Conservation (phyloP, 2,797 vertebrate species). For the Kryptolebias ocellatus region DNA sequence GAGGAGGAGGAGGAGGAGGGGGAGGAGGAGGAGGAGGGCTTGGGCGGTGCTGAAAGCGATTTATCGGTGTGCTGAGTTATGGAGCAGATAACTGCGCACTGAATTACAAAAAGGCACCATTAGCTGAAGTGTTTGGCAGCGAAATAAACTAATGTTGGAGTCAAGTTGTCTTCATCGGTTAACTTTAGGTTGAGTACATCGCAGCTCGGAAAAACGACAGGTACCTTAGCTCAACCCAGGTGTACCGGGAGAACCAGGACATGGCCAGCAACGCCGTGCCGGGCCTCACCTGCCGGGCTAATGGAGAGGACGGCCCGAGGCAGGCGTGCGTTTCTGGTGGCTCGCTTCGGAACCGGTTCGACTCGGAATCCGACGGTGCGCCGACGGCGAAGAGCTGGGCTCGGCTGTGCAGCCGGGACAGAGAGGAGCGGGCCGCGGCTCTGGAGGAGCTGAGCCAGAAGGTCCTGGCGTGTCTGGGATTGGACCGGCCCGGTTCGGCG, state of each 20-base stretch:
- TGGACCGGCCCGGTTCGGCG: constrained; percentile 44
- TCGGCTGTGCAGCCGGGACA: constrained; percentile 74
- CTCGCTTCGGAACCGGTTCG: constrained; percentile 26
- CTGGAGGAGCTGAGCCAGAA: constrained; percentile 71
- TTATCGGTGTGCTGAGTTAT: constrained; percentile 26
- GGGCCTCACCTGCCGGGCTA: constrained; percentile 24
- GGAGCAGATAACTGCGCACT: constrained; percentile 9
- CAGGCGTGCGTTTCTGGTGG: constrained; percentile 15
- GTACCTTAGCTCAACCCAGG: constrained; percentile 3
- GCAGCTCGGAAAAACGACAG: constrained; percentile 9
- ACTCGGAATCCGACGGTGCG: constrained; percentile 54
- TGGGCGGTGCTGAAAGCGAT: not conserved
- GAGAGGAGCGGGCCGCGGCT: constrained; percentile 67
- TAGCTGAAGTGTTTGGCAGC: not conserved
- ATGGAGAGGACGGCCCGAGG: constrained; percentile 25
- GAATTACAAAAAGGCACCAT: not conserved
- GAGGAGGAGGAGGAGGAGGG: not conserved
- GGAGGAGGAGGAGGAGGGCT: not conserved
- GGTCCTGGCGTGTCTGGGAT: constrained; percentile 51
- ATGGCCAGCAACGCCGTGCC: constrained; percentile 50
- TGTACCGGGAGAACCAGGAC: not conserved
- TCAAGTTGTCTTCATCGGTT: not conserved
- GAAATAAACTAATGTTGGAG: not conserved
- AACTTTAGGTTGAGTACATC: constrained; percentile 21
- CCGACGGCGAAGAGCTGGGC: constrained; percentile 55